A percentile compares a stretch with the other conserved stretches of the same genome.
phyloP scores from a whole-genome alignment of 1,140 invertebrate species.

The Meloidogyne chitwoodi region DNA sequence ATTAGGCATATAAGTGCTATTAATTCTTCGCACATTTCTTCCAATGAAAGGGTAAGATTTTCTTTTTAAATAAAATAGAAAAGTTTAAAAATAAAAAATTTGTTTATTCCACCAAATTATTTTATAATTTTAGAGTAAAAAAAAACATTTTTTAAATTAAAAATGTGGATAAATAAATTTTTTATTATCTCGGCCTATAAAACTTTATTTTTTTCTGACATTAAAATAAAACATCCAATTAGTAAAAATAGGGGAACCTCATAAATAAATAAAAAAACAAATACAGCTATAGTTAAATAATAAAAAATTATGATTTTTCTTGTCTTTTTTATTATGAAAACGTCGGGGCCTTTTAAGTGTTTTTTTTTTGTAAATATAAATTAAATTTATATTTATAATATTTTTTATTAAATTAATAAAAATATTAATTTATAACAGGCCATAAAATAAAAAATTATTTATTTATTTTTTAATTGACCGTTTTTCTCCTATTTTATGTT shows the following conservation, averaged over 20 bases:
- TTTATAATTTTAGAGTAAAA: too few relatives aligned
- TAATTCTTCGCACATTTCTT: conserved; percentile 56
- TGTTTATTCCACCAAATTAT: too few relatives aligned
- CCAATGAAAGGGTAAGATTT: conserved; percentile 55
- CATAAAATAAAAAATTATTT: not conserved
- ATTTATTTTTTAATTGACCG: not conserved
- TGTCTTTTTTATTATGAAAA: not conserved
- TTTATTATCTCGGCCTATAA: too few relatives aligned
- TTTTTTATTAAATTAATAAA: not conserved
- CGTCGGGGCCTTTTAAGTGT: not conserved
- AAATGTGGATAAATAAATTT: too few relatives aligned
- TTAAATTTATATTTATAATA: not conserved
- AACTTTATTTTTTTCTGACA: too few relatives aligned
- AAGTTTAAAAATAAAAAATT: too few relatives aligned
- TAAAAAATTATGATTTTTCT: not conserved
- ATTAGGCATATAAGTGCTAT: conserved; percentile 35
- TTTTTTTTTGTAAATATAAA: not conserved
- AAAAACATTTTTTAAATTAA: too few relatives aligned
- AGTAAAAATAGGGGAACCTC: not conserved
- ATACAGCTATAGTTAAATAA: not conserved
- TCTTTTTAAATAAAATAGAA: not conserved
- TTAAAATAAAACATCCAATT: not conserved
- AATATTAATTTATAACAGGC: not conserved
- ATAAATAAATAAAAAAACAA: not conserved
- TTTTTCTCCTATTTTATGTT: not conserved